Percentiles rank a stretch among this genome's conserved stretches.
phyloP scores from a whole-genome alignment of 1,140 invertebrate genomes.

The Drosophila prosaltans region DNA sequence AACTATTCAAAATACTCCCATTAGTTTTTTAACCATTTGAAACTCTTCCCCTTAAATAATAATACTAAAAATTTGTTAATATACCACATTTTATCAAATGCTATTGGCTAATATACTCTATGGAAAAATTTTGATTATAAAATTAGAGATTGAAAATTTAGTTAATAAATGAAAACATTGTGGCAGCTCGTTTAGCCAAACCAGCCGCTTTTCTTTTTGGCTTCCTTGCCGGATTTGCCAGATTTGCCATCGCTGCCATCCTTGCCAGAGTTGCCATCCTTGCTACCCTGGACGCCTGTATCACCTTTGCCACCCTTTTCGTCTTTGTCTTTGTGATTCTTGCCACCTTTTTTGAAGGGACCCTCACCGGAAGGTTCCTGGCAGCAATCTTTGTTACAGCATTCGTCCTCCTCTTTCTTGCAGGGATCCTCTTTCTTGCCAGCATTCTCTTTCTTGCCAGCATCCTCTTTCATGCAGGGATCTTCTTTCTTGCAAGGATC shows the following conservation, averaged over 20 bases:
- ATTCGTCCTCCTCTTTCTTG: not conserved
- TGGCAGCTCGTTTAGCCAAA: not conserved
- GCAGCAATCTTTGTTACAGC: not conserved
- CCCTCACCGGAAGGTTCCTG: not conserved
- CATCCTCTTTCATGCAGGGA: slow-evolving; percentile 20
- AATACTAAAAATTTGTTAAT: not conserved
- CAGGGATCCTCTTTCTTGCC: slow-evolving; percentile 5
- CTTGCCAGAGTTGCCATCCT: not conserved
- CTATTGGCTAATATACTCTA: not conserved
- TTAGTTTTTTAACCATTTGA: too few relatives aligned
- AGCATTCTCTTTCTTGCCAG: not conserved
- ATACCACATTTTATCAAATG: not conserved
- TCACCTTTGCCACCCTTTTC: not conserved
- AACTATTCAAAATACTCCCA: too few relatives aligned
- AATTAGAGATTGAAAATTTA: too few relatives aligned
- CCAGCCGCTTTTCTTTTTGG: not conserved
- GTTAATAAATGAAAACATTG: not conserved
- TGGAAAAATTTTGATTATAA: not conserved
- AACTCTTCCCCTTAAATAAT: too few relatives aligned
- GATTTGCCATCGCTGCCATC: not conserved
- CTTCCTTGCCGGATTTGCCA: not conserved
- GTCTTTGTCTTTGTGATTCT: slow-evolving; percentile 3
- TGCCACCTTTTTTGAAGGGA: slow-evolving; percentile 12
- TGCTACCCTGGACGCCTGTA: not conserved
- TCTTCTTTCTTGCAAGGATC: not conserved